Evolutionary conservation across 2,888 invertebrate genomes (phyloP).

Genomic region (Smittia sp.): DNA sequence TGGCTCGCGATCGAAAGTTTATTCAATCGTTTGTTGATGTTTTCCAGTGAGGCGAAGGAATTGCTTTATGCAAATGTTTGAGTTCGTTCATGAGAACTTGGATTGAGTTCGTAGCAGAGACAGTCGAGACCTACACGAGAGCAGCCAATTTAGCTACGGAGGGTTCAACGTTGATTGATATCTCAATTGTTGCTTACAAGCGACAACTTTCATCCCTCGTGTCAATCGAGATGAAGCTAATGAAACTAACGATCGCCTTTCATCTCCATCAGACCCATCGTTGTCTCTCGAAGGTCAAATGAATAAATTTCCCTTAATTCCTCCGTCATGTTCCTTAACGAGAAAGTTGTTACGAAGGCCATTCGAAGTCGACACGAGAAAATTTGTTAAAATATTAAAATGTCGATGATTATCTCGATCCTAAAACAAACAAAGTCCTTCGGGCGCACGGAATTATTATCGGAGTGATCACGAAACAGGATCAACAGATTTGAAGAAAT

Average conservation of each 20-base stretch:
- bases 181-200: constrained; percentile 1
- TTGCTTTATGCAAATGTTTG: constrained; percentile 13
- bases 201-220: neutral
- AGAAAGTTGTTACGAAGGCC: neutral
- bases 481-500: neutral
- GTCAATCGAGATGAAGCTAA: neutral
- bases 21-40: constrained; percentile 31
- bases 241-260: no score
- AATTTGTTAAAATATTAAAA: neutral
- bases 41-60: neutral
- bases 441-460: neutral
- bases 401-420: neutral
- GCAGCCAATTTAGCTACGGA: neutral
- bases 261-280: no score
- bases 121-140: neutral
- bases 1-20: neutral
- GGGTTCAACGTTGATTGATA: neutral
- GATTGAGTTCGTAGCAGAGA: neutral
- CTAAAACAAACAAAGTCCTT: constrained; percentile 2
- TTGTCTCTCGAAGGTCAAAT: no score
- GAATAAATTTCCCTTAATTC: no score
- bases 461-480: neutral
- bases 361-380: neutral
- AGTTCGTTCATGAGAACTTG: neutral
- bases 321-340: no score